Conservation (phyloP, 2,797 vertebrate genomes). For the Sebastes iracundus region DNA sequence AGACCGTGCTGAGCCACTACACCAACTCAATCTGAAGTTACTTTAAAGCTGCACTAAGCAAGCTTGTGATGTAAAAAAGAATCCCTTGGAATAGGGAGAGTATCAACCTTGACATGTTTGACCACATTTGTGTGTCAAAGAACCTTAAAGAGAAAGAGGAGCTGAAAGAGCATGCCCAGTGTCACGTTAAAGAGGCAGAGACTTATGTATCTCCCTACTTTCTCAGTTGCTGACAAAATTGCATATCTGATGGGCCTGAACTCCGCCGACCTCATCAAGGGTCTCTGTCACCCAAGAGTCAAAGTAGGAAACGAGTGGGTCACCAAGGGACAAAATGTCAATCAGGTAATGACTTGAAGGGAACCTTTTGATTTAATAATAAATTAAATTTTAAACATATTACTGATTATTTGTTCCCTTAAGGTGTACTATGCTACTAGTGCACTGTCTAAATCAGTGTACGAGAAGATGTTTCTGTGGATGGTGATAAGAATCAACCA, state of each 20-base stretch:
- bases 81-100: not conserved
- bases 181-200: not conserved
- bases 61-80: not conserved
- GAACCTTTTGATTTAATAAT: not conserved
- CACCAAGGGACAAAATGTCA: slow-evolving; percentile 90
- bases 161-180: not conserved
- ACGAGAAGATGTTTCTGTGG: slow-evolving; percentile 87
- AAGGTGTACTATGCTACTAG: slow-evolving; percentile 83
- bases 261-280: slow-evolving; percentile 89
- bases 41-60: not conserved
- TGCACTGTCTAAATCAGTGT: slow-evolving; percentile 82
- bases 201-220: not conserved
- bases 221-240: slow-evolving; percentile 86
- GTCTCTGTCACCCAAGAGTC: slow-evolving; percentile 87
- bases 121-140: not conserved
- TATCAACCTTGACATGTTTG: not conserved
- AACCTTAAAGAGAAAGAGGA: not conserved
- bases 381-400: not conserved
- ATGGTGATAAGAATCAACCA: slow-evolving; percentile 87
- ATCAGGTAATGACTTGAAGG: slow-evolving; percentile 75
- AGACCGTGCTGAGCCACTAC: not conserved
- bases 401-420: not conserved
- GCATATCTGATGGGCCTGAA: slow-evolving; percentile 90
- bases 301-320: slow-evolving; percentile 91
- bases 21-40: not conserved